Percentiles rank a stretch among this genome's conserved stretches.
Conservation (phyloP, 1,140 invertebrate genomes). For the Caenorhabditis brenneri region DNA sequence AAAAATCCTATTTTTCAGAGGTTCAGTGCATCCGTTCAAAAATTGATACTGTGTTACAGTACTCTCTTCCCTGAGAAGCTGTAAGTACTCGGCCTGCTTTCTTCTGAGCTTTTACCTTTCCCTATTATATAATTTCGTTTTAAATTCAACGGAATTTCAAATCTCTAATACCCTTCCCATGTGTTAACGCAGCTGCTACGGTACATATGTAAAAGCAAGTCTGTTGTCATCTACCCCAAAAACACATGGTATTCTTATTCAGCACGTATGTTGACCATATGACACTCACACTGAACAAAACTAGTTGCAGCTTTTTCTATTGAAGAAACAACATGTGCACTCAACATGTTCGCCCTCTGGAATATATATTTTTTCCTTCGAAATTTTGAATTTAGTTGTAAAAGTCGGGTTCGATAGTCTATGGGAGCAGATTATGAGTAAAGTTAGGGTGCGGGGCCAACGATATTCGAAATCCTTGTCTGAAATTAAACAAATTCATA, state of each 20-base stretch:
- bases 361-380: not conserved
- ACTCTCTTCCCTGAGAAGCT: no score
- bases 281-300: not conserved
- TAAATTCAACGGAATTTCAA: not conserved
- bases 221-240: not conserved
- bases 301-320: slow-evolving; percentile 26
- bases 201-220: slow-evolving; percentile 2
- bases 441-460: no score
- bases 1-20: no score
- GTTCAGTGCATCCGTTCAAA: no score
- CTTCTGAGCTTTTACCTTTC: no score
- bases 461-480: no score
- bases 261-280: slow-evolving; percentile 30
- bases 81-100: no score
- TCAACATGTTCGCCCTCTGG: not conserved
- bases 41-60: no score
- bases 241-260: slow-evolving; percentile 26
- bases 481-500: no score
- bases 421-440: no score
- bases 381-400: not conserved
- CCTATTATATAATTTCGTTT: no score
- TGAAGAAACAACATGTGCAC: slow-evolving; percentile 1
- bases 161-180: not conserved
- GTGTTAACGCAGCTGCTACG: not conserved
- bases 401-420: no score